Evolutionary conservation across 2,797 vertebrate species (phyloP).

Genomic region (Sebastes miniatus): DNA sequence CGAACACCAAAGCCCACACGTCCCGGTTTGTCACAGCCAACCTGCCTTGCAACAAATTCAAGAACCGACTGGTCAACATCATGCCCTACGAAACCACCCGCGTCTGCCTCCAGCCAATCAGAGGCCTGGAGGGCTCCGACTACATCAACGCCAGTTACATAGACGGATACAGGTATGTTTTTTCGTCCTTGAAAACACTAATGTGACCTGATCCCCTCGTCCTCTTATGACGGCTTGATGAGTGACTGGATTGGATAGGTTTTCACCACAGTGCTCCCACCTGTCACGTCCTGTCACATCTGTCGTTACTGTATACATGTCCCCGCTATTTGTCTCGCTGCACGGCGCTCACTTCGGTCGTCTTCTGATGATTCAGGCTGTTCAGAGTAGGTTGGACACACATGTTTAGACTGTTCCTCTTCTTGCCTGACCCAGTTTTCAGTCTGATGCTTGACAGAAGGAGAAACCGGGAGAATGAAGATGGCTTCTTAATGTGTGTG

Average conservation of each 20-base stretch:
- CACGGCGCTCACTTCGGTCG: neutral
- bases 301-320: slow-evolving; percentile 45
- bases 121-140: slow-evolving; percentile 96
- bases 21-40: slow-evolving; percentile 98
- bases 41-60: slow-evolving; percentile 99
- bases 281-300: slow-evolving; percentile 71
- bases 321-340: slow-evolving; percentile 30
- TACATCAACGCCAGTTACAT: slow-evolving; percentile 98
- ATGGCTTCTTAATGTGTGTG: slow-evolving; percentile 19
- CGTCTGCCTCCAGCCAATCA: slow-evolving; percentile 97
- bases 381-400: slow-evolving; percentile 46
- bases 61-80: slow-evolving; percentile 98
- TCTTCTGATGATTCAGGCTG: slow-evolving; percentile 66
- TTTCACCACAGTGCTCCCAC: slow-evolving; percentile 55
- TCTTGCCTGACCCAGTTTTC: slow-evolving; percentile 56
- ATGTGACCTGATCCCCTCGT: slow-evolving; percentile 61
- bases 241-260: slow-evolving; percentile 63
- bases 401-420: slow-evolving; percentile 59
- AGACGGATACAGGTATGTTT: slow-evolving; percentile 91
- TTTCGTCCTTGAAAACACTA: slow-evolving; percentile 31
- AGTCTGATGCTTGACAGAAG: slow-evolving; percentile 45
- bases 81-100: slow-evolving; percentile 98
- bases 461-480: slow-evolving; percentile 23
- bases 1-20: slow-evolving; percentile 97
- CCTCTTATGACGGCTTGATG: slow-evolving; percentile 52